phyloP scores from a whole-genome alignment of 2,888 invertebrate genomes.

The Apodemia duryi region DNA sequence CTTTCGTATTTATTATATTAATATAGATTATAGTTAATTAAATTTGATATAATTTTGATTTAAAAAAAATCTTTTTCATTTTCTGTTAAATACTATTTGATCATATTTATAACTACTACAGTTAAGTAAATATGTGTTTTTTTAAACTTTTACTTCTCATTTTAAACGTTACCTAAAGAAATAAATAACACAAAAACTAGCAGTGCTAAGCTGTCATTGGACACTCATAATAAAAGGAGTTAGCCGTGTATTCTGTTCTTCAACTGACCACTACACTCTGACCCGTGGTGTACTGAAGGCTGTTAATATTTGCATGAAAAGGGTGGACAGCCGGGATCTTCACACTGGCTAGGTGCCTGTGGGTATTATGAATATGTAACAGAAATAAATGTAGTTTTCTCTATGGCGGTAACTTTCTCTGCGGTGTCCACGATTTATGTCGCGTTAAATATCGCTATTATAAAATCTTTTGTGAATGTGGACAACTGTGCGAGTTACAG shows the following conservation, averaged over 20 bases:
- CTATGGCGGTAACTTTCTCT: conserved; percentile 62
- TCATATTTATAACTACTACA: too few relatives aligned
- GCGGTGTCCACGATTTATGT: conserved; percentile 1
- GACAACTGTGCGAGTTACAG: background rate
- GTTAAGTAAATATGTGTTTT: too few relatives aligned
- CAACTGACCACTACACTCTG: conserved; percentile 37
- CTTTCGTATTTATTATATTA: too few relatives aligned
- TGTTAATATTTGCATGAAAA: conserved; percentile 9
- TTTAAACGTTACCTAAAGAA: background rate
- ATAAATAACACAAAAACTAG: background rate
- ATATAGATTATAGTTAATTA: too few relatives aligned
- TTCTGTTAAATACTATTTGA: too few relatives aligned
- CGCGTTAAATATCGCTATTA: conserved; percentile 6
- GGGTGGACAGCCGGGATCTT: conserved; percentile 11
- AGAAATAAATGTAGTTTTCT: conserved; percentile 70
- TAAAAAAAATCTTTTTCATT: too few relatives aligned
- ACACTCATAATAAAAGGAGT: conserved; percentile 61
- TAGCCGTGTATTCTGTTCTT: conserved; percentile 39
- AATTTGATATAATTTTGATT: too few relatives aligned
- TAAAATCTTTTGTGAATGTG: background rate
- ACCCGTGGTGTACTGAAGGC: conserved; percentile 24
- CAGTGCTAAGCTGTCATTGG: conserved; percentile 46
- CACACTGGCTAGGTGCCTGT: conserved; percentile 11
- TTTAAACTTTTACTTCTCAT: too few relatives aligned
- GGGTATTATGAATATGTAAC: conserved; percentile 74